A percentile compares a stretch with the other conserved stretches of the same genome.
These are phyloP conservation scores for Vireo griseus DNA, from an alignment of 2,797 vertebrate genomes.

Conservation along the genomic window DNA sequence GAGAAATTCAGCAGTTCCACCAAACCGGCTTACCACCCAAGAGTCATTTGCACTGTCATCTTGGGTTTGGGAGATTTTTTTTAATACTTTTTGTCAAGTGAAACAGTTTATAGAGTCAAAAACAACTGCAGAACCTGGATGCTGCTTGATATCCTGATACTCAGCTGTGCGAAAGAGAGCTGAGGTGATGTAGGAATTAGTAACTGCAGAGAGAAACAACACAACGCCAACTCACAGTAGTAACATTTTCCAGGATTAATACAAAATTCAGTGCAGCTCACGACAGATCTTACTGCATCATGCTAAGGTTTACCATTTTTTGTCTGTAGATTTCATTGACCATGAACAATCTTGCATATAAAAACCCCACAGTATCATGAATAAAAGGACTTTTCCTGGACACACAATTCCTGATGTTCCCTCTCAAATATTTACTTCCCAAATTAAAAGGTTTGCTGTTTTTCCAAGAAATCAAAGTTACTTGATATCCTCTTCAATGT, in stretches of 20 bases:
- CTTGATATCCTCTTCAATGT: too few relatives aligned
- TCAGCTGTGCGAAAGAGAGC: neutral
- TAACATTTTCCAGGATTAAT: neutral
- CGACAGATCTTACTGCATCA: neutral
- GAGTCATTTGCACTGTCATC: neutral
- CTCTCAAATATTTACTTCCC: neutral
- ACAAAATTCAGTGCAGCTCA: accelerated
- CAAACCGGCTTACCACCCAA: neutral
- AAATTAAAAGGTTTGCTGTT: neutral
- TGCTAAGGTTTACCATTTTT: neutral
- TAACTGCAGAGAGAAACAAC: neutral
- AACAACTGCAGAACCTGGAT: accelerated
- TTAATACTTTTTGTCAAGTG: neutral
- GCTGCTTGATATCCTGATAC: neutral
- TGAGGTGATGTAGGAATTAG: neutral
- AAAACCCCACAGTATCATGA: neutral
- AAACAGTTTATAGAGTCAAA: neutral
- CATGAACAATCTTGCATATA: neutral
- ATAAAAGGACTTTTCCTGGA: neutral
- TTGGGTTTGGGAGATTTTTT: accelerated
- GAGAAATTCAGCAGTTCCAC: neutral
- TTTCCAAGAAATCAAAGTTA: neutral
- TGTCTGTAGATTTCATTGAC: neutral
- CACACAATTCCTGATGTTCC: neutral
- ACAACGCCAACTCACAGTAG: accelerated